Percentiles rank a stretch among this genome's conserved stretches.
Evolutionary conservation across 2,888 invertebrate species (phyloP).

Genomic region (Acanthoscelides obtectus): DNA sequence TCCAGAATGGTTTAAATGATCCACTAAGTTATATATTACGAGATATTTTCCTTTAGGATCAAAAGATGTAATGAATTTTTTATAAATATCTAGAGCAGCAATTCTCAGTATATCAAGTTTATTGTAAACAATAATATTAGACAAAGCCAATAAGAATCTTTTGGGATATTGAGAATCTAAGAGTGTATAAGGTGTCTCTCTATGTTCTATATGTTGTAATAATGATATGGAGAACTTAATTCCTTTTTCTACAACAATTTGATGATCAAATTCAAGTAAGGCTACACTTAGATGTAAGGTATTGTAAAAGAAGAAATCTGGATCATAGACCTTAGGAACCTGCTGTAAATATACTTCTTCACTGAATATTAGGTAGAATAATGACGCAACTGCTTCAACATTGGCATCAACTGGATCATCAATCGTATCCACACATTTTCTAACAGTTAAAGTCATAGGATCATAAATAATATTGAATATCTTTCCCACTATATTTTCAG

Average conservation of each 20-base stretch:
- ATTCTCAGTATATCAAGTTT: slow-evolving; percentile 59
- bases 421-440: slow-evolving; percentile 19
- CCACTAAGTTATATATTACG: slow-evolving; percentile 63
- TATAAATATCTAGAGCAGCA: slow-evolving; percentile 58
- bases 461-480: slow-evolving; percentile 29
- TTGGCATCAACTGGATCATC: slow-evolving; percentile 29
- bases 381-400: slow-evolving; percentile 59
- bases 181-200: slow-evolving; percentile 48
- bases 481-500: slow-evolving; percentile 51
- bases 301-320: slow-evolving; percentile 60
- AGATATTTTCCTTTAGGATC: slow-evolving; percentile 65
- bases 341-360: slow-evolving; percentile 54
- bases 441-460: slow-evolving; percentile 34
- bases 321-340: slow-evolving; percentile 62
- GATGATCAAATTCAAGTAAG: slow-evolving; percentile 54
- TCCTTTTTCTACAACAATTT: slow-evolving; percentile 61
- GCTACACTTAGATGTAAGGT: slow-evolving; percentile 56
- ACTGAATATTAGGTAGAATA: slow-evolving; percentile 65
- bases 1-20: slow-evolving; percentile 65
- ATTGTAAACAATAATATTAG: slow-evolving; percentile 65
- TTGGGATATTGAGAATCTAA: slow-evolving; percentile 59
- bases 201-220: slow-evolving; percentile 40
- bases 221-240: slow-evolving; percentile 54
- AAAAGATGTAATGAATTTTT: slow-evolving; percentile 63
- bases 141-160: slow-evolving; percentile 57